A percentile compares a stretch with the other conserved stretches of the same genome.
Conservation (phyloP, 2,797 vertebrate species). For the Muscicapa striata region DNA sequence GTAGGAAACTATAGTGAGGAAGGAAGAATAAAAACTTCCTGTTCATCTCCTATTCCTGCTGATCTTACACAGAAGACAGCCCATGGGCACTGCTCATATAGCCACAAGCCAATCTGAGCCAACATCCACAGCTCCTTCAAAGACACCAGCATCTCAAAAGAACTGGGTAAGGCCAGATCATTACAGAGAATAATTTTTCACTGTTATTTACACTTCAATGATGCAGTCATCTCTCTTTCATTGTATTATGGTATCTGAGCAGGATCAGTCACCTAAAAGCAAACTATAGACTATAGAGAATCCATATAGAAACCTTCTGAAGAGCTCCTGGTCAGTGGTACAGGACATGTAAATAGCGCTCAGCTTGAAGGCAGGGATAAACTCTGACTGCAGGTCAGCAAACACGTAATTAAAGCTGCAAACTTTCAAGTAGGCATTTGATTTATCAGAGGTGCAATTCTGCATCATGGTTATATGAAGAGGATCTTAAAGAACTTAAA, state of each 20-base stretch:
- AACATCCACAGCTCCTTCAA: neutral
- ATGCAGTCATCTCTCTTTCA: neutral
- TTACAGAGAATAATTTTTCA: neutral
- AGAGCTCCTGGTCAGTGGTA: neutral
- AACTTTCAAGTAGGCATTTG: neutral
- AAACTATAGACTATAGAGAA: neutral
- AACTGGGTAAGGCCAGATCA: neutral
- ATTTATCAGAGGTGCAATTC: neutral
- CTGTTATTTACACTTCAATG: neutral
- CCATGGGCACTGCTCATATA: neutral
- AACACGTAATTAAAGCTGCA: neutral
- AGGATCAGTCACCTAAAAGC: neutral
- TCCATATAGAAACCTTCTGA: neutral
- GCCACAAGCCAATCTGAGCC: neutral
- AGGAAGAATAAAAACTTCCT: neutral
- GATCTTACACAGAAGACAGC: neutral
- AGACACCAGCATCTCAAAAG: neutral
- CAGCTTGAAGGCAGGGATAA: neutral
- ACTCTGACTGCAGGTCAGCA: neutral
- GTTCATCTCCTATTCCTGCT: neutral
- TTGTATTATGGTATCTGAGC: accelerated
- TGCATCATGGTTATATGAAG: neutral
- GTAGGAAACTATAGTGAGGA: neutral
- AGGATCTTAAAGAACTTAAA: neutral
- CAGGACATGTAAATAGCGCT: accelerated